phyloP scores from a whole-genome alignment of 2,888 invertebrate species.

The Acanthosepion lycidas region DNA sequence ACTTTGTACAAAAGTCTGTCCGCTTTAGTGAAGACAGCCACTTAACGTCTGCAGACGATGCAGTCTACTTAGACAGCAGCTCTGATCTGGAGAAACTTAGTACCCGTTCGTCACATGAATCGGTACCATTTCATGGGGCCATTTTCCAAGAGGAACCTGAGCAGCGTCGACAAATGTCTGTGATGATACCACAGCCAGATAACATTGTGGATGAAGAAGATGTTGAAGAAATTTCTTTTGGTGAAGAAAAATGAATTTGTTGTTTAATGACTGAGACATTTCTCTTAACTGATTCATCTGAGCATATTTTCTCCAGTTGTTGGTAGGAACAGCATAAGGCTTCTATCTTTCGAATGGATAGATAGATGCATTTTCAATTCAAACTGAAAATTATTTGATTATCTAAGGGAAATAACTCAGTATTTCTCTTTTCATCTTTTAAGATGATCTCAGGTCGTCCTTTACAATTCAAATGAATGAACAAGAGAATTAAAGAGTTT shows the following conservation, averaged over 20 bases:
- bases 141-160: constrained; percentile 49
- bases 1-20: constrained; percentile 33
- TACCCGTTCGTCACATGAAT: not conserved
- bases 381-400: not conserved
- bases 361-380: not conserved
- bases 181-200: constrained; percentile 64
- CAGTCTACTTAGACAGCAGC: not conserved
- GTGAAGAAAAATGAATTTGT: not conserved
- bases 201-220: constrained; percentile 60
- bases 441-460: not conserved
- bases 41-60: not conserved
- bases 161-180: constrained; percentile 62
- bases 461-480: not conserved
- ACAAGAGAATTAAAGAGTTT: not conserved
- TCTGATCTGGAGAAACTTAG: not conserved
- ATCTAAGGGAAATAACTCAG: not conserved
- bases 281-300: not conserved
- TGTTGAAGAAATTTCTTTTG: constrained; percentile 58
- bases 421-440: not conserved
- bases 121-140: not conserved
- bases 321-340: not conserved
- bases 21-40: not conserved
- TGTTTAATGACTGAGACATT: not conserved
- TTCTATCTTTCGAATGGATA: not conserved
- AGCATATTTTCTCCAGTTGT: not conserved